Evolutionary conservation across 2,888 invertebrate genomes (phyloP), one percentile per base, ranked within the genome.

Genomic region (Drosophila leonis): DNA sequence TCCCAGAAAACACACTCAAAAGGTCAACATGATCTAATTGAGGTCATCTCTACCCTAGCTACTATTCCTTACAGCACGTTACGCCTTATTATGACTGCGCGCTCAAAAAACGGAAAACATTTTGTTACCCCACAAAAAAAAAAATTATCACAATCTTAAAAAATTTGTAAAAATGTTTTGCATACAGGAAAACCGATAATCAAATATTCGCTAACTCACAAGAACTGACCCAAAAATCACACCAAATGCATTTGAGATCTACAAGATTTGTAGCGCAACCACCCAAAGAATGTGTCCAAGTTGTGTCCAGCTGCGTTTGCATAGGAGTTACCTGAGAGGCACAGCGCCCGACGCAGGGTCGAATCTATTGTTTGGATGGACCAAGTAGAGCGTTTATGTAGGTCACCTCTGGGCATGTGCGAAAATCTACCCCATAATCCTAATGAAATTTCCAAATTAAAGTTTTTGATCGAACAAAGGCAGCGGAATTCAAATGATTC

Each of bases 111-210:
- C 35, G 54, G 31, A 65, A n/a, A 52, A 62, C 62, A 62, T 51
- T 71, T 54, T 65, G 7, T 33, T 60, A 72, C 65, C 69, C 75
- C 52, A 51, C 35, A 52, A 65, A 73, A 63, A 75, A 60, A 65
- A 68, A 66, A n/a, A 37, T 12, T 37, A 27, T n/a, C 29, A 54
- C 46, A 35, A 73, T 70, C 80, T 83, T 82, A 78, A 86, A 83
- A 86, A 88, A 82, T 84, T 77, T 73, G 84, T 79, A 84, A 88
- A 79, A 72, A 79, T 84, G 75, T 83, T 86, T 86, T 88, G 86
- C 86, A 87, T 87, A 81, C 70, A 81, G 63, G 74, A 37, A 83
- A 84, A 75, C 82, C 79, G 74, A 88, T 79, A 71, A 65, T 69
- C 72, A 86, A 88, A 86, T 81, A 84, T 76, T 86, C 84, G 72